A percentile compares a stretch with the other conserved stretches of the same genome.
These are phyloP conservation scores for Asbolus verrucosus DNA, from an alignment of 1,140 invertebrate genomes.

Conservation along the genomic window DNA sequence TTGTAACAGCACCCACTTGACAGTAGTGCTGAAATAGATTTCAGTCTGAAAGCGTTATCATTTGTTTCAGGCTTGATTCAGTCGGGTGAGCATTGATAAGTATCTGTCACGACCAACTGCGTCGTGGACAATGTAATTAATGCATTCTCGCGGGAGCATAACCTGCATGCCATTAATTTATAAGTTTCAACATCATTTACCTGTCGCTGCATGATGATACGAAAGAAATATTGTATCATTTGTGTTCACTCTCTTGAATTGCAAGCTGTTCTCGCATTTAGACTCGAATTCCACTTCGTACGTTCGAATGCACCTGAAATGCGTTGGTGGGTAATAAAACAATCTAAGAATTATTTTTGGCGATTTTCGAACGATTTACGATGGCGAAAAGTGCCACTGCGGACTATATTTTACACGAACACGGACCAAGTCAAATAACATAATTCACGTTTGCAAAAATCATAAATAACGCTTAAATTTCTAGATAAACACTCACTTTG, in stretches of 20 bases:
- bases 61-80: constrained; percentile 44
- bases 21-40: constrained; percentile 27
- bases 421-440: constrained; percentile 5
- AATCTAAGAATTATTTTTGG: constrained; percentile 4
- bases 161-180: constrained; percentile 21
- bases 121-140: constrained; percentile 48
- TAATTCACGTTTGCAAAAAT: constrained; percentile 4
- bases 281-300: constrained; percentile 58
- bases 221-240: constrained; percentile 56
- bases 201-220: constrained; percentile 55
- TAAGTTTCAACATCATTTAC: constrained; percentile 48
- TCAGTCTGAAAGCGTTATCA: constrained; percentile 39
- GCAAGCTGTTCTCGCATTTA: constrained; percentile 25
- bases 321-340: too few relatives aligned
- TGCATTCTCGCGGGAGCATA: constrained; percentile 38
- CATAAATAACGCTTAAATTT: constrained; percentile 8
- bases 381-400: background rate
- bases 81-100: constrained; percentile 42
- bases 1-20: constrained; percentile 7
- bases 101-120: constrained; percentile 48
- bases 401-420: background rate
- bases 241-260: constrained; percentile 54
- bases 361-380: background rate
- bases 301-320: constrained; percentile 57
- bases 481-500: constrained; percentile 51